Evolutionary conservation across 1,140 invertebrate genomes (phyloP).

Genomic region (Propsilocerus akamusi): DNA sequence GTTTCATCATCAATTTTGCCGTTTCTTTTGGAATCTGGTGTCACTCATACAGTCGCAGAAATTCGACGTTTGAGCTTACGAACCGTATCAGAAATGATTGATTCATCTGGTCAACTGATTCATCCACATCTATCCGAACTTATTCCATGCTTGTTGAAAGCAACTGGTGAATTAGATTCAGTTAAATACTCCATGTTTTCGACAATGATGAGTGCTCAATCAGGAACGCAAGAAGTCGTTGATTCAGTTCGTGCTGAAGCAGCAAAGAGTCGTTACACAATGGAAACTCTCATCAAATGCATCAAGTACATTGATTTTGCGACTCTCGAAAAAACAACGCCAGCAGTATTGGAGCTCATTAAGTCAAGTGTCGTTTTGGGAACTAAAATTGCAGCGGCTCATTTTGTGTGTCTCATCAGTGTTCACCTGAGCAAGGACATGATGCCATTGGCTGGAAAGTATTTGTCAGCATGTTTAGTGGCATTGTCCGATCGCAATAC

Average conservation of each 20-base stretch:
- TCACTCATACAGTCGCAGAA: slow-evolving; percentile 55
- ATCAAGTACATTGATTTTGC: slow-evolving; percentile 62
- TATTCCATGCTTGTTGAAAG: slow-evolving; percentile 65
- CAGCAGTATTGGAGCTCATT: slow-evolving; percentile 63
- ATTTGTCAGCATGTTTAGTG: slow-evolving; percentile 54
- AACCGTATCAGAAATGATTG: slow-evolving; percentile 67
- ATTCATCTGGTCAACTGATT: slow-evolving; percentile 52
- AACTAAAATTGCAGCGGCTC: slow-evolving; percentile 67
- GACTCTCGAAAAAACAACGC: slow-evolving; percentile 58
- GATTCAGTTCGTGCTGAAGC: slow-evolving; percentile 57
- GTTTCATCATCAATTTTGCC: slow-evolving; percentile 61
- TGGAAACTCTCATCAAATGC: slow-evolving; percentile 73
- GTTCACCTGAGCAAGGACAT: slow-evolving; percentile 28
- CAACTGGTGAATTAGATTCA: slow-evolving; percentile 69
- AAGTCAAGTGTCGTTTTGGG: slow-evolving; percentile 62
- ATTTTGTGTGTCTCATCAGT: slow-evolving; percentile 61
- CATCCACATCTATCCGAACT: slow-evolving; percentile 62
- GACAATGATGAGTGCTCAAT: slow-evolving; percentile 43
- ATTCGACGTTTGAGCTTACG: slow-evolving; percentile 57
- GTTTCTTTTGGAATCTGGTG: slow-evolving; percentile 56
- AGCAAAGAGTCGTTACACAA: slow-evolving; percentile 68
- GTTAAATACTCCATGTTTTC: slow-evolving; percentile 61
- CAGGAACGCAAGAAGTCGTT: slow-evolving; percentile 45
- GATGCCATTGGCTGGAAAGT: slow-evolving; percentile 46
- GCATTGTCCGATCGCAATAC: slow-evolving; percentile 69